A percentile compares a stretch with the other conserved stretches of the same genome.
These are phyloP conservation scores for Eilema caniola DNA, from an alignment of 2,888 invertebrate genomes.

Conservation along the genomic window DNA sequence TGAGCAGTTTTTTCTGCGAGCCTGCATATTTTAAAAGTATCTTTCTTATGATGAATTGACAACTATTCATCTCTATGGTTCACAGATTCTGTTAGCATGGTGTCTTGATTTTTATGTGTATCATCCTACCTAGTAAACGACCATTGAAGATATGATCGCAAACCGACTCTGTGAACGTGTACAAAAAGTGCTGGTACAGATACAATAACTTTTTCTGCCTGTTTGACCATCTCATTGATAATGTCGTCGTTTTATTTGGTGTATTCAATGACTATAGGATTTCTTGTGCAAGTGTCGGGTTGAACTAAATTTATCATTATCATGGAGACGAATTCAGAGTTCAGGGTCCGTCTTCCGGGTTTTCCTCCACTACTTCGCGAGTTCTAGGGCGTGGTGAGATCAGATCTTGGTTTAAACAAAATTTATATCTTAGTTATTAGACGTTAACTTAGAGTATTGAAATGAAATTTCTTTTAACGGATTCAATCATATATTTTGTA, in stretches of 20 bases:
- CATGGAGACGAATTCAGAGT: no score
- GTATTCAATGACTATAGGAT: background rate
- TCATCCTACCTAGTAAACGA: background rate
- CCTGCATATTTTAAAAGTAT: background rate
- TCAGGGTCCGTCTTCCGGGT: no score
- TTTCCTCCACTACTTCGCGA: no score
- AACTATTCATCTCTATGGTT: background rate
- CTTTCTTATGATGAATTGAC: background rate
- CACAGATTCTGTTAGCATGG: background rate
- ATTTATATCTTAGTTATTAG: no score
- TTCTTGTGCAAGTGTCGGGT: background rate
- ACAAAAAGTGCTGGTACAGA: background rate
- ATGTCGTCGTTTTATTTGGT: background rate
- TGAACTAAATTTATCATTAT: no score
- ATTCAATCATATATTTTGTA: no score
- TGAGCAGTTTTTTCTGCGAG: no score
- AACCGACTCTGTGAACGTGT: background rate
- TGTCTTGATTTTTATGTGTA: background rate
- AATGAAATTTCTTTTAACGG: no score
- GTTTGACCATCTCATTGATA: conserved; percentile 3
- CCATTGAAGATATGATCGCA: background rate
- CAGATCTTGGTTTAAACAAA: no score
- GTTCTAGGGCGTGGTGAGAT: no score
- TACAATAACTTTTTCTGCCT: conserved; percentile 4
- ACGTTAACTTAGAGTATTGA: no score